Base-by-base conservation (phyloP, 2,888 invertebrate species). In the Megamerina dolium region DNA sequence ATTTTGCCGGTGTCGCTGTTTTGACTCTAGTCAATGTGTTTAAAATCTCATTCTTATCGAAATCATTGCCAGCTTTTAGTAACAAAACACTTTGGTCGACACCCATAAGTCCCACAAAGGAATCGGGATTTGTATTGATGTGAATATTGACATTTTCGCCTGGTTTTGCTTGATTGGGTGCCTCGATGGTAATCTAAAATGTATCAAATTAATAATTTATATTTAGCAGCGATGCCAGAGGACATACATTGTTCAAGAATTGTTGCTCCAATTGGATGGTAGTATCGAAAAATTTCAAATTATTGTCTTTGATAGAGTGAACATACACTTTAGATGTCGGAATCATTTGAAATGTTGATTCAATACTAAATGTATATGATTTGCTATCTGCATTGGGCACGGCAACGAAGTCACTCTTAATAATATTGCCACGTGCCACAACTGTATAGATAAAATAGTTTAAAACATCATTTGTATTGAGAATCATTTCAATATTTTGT, bases 251-350 rank as follows among this genome's bases (percentile, higher is more conserved):
- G 63, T 93, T 92, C 61, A 85, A 83, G 52, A 94, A 76, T 17
- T 86, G 73, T 32, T 85, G 86, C 14, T 83, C 80, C 0, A 86
- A 78, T 53, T 87, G 83, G 42, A 91, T 82, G 54, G 85, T 83
- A 13, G 90, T 72, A 5, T 91, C 85, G 60, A 94, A 87, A 2
- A 91, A 87, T n/a, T 92, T 79, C 35, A 90, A 73, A 63, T 91
- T 85, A 4, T 85, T 82, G 55, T 83, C 80, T 2, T 54, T 41
- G 37, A 94, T 80, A 51, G 82, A 87, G 63, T 85, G 90, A 3
- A 89, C 85, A 40, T 90, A 74, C 32, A 95, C 74, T 56, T 85
- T 82, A 19, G 87, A n/a, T n/a, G n/a, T n/a, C n/a, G 95, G 94
- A 3, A 88, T 81, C 87, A 91, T 87, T n/a, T 80, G 79, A 50